Conservation (phyloP, 2,888 invertebrate genomes). For the Congeria kusceri region DNA sequence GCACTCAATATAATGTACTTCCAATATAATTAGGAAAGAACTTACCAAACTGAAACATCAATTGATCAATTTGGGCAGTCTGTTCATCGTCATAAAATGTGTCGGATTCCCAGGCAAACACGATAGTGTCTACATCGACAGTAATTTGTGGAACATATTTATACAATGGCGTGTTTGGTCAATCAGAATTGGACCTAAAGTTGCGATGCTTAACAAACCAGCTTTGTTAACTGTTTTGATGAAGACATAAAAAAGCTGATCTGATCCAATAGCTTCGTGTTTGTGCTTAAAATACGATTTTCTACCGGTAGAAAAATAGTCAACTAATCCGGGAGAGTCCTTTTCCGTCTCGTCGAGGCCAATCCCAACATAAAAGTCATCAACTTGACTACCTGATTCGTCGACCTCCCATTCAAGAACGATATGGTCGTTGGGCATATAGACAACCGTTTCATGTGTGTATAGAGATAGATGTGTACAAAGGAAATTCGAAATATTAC, state of each 20-base stretch:
- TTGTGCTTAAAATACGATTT: constrained; percentile 37
- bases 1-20: neutral
- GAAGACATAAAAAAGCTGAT: constrained; percentile 56
- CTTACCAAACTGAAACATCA: constrained; percentile 63
- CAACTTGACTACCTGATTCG: constrained; percentile 63
- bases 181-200: constrained; percentile 65
- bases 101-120: constrained; percentile 58
- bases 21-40: neutral
- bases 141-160: constrained; percentile 13
- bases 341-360: constrained; percentile 16
- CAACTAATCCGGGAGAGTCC: constrained; percentile 44
- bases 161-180: constrained; percentile 57
- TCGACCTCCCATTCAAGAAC: constrained; percentile 56
- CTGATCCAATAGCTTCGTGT: constrained; percentile 58
- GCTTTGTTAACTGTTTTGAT: constrained; percentile 67
- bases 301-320: constrained; percentile 47
- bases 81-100: constrained; percentile 65
- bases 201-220: constrained; percentile 31
- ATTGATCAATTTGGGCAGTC: constrained; percentile 32
- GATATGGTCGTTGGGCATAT: constrained; percentile 61
- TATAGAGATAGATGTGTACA: constrained; percentile 27
- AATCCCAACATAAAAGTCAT: constrained; percentile 61
- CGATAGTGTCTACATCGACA: constrained; percentile 26
- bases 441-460: constrained; percentile 30
- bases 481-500: constrained; percentile 34